Evolutionary conservation across 2,113 vertebrate genomes (phyloP).

Genomic region (Melospiza georgiana): DNA sequence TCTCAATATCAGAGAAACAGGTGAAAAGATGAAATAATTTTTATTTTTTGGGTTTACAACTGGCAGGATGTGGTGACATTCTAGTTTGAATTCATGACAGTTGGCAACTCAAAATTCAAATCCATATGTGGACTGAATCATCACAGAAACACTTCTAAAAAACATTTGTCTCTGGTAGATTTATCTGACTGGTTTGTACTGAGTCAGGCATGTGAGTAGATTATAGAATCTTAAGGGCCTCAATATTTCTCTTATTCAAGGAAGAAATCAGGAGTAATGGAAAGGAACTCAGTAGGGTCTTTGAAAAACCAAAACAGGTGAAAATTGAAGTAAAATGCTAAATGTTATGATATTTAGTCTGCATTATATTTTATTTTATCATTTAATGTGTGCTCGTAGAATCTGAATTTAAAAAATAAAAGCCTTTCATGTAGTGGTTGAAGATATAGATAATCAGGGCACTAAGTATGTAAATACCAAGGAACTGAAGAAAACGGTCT

Average conservation of each 20-base stretch:
- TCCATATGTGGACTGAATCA: not conserved
- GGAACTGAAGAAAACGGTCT: not conserved
- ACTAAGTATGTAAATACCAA: not conserved
- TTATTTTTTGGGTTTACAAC: not conserved
- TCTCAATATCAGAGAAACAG: not conserved
- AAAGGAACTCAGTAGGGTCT: not conserved
- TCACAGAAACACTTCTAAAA: not conserved
- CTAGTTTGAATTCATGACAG: not conserved
- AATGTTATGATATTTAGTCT: not conserved
- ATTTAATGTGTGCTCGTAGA: not conserved
- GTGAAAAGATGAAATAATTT: conserved; percentile 17
- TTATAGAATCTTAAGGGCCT: not conserved
- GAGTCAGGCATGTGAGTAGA: not conserved
- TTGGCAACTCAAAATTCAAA: not conserved
- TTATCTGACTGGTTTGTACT: not conserved
- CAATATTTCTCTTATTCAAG: not conserved
- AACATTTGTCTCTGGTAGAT: not conserved
- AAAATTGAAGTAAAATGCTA: not conserved
- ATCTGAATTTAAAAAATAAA: not conserved
- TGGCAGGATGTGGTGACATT: not conserved
- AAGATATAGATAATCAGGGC: not conserved
- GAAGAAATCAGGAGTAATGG: not conserved
- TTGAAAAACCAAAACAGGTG: not conserved
- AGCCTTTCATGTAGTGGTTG: not conserved
- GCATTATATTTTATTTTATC: not conserved